Base-by-base conservation (phyloP, 2,113 vertebrate genomes). In the Hucho hucho region DNA sequence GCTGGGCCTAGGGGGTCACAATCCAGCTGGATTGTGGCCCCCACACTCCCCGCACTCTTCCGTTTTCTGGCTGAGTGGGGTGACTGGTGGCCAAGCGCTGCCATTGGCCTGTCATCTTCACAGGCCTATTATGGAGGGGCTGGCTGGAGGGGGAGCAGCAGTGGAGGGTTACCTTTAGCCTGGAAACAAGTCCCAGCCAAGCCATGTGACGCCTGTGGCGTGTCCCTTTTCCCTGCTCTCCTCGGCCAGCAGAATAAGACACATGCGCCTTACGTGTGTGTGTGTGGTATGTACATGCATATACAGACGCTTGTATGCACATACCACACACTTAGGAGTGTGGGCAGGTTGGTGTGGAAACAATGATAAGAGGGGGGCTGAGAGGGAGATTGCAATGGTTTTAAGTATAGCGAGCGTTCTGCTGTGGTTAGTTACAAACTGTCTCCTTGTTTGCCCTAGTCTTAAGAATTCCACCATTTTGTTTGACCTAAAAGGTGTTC, bases 101-200 rank as follows among this genome's bases (percentile, higher is more conserved):
- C 90, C 85, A 95, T 95, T 96, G 95, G 95, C 89, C 86, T 78
- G 74, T 87, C 82, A 82, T 82, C 75, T 59, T 81, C 73, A 65
- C 87, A 87, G 89, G 86, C 93, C 92, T 93, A 84, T 80, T 93
- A 92, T 91, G 88, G 92, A 88, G 81, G 87, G 80, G 72, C 67
- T 83, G 93, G 90, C 72, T 81, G 71, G 80, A 66, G 47, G 59
- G 1, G 81, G 25, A 16, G 29, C 79, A 87, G 79, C 87, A 81
- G 79, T 86, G 77, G 70, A 65, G 46, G 87, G 90, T 94, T 88
- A 94, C 94, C 93, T 95, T 95, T 96, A 87, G 84, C 95, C 94
- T 88, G 89, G 75, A 92, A 89, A 92, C 91, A 90, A 90, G 84
- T 78, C 68, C 79, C 76, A 76, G 79, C 66, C 92, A 91, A 65